phyloP scores from a whole-genome alignment of 2,888 invertebrate species.

The Autographa gamma region DNA sequence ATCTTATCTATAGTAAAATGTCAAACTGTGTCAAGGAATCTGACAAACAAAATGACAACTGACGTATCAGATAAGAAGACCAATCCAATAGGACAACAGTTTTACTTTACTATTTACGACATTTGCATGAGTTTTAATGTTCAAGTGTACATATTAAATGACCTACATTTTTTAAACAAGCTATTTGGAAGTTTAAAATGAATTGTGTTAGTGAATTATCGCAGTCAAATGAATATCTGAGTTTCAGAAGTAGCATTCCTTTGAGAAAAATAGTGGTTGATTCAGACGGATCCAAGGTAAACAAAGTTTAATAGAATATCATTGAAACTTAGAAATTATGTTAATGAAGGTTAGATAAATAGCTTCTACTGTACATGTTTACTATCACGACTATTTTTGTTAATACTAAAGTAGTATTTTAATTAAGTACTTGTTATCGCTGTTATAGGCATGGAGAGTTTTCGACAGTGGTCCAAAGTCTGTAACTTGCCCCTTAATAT shows the following conservation, averaged over 20 bases:
- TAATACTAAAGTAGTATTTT: not conserved
- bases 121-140: conserved; percentile 14
- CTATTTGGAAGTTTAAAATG: conserved; percentile 77
- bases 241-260: conserved; percentile 93
- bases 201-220: conserved; percentile 92
- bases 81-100: not conserved
- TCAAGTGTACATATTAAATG: not conserved
- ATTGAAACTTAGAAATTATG: conserved; percentile 10
- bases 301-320: conserved; percentile 54
- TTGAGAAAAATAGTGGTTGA: conserved; percentile 94
- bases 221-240: conserved; percentile 93
- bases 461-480: conserved; percentile 96
- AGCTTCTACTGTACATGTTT: conserved; percentile 20
- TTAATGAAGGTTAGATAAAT: not conserved
- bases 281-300: conserved; percentile 93
- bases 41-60: not conserved
- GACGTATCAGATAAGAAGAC: not conserved
- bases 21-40: not conserved
- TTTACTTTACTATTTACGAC: not conserved
- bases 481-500: conserved; percentile 93
- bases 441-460: conserved; percentile 93
- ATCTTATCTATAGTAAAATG: too few relatives aligned
- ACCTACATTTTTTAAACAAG: conserved; percentile 20
- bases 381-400: not conserved
- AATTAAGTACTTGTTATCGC: not conserved